Conservation (phyloP, 2,888 invertebrate genomes). For the Dryocosmus kuriphilus region DNA sequence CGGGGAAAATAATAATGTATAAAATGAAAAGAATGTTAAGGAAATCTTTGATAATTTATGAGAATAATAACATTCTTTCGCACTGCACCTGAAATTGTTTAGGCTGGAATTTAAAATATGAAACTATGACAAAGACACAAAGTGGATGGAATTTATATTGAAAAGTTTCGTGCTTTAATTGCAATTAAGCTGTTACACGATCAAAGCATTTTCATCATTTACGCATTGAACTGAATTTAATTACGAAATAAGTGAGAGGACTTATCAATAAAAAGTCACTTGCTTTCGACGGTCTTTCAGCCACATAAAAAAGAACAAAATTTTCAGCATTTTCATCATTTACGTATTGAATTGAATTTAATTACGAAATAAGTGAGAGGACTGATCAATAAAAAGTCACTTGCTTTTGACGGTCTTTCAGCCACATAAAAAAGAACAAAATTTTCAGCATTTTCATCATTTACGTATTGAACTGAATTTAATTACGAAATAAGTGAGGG, state of each 20-base stretch:
- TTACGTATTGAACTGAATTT: not conserved
- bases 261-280: too few species aligned
- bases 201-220: not conserved
- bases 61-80: too few species aligned
- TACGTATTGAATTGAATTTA: not conserved
- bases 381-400: too few species aligned
- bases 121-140: not conserved
- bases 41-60: not conserved
- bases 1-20: not conserved
- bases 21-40: not conserved
- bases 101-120: not conserved
- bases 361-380: not conserved
- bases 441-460: not conserved
- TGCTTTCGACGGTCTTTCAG: too few species aligned
- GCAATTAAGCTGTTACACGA: not conserved
- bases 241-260: not conserved
- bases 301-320: too few species aligned
- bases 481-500: not conserved
- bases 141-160: not conserved
- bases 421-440: too few species aligned
- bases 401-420: too few species aligned
- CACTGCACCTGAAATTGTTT: too few species aligned
- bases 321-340: not conserved
- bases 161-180: not conserved
- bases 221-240: not conserved